phyloP scores from a whole-genome alignment of 30 jellyfish, hydroid and myxozoan species.

The Sanderia malayensis region DNA sequence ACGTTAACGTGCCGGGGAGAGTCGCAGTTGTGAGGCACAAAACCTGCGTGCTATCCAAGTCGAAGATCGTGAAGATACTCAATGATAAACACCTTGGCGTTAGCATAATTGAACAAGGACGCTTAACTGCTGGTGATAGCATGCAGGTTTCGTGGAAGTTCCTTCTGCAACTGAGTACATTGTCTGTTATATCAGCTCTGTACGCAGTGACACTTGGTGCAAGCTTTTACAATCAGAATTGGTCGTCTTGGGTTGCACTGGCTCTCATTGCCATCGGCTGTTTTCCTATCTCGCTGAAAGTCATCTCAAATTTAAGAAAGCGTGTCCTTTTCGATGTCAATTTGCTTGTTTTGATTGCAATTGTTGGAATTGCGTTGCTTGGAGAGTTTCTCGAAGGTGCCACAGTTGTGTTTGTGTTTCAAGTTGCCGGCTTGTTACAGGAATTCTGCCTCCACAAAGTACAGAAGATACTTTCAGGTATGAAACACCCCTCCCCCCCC shows the following conservation, averaged over 20 bases:
- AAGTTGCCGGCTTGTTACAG: conserved; percentile 47
- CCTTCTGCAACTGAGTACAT: neutral
- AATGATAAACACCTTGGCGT: conserved; percentile 59
- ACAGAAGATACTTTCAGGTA: conserved; percentile 45
- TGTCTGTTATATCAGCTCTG: conserved; percentile 9
- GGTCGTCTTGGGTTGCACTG: conserved; percentile 43
- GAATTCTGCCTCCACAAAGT: conserved; percentile 28
- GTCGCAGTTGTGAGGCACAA: conserved; percentile 48
- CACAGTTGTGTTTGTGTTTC: conserved; percentile 30
- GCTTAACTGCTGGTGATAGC: neutral
- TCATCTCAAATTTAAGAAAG: conserved; percentile 9
- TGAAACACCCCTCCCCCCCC: neutral
- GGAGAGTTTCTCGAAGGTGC: conserved; percentile 50
- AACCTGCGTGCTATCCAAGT: neutral
- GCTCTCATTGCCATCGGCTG: conserved; percentile 38
- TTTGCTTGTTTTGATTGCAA: conserved; percentile 45
- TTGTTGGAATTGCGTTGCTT: conserved; percentile 29
- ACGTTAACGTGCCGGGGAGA: conserved; percentile 63
- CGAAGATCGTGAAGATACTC: conserved; percentile 25
- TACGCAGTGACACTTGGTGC: conserved; percentile 25
- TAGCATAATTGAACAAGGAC: conserved; percentile 48
- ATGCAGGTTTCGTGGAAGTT: neutral
- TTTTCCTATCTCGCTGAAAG: conserved; percentile 32
- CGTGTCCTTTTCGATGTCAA: conserved; percentile 30
- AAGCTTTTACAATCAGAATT: neutral